Conservation (phyloP, 2,797 vertebrate species). For the Diglossa cyanea region DNA sequence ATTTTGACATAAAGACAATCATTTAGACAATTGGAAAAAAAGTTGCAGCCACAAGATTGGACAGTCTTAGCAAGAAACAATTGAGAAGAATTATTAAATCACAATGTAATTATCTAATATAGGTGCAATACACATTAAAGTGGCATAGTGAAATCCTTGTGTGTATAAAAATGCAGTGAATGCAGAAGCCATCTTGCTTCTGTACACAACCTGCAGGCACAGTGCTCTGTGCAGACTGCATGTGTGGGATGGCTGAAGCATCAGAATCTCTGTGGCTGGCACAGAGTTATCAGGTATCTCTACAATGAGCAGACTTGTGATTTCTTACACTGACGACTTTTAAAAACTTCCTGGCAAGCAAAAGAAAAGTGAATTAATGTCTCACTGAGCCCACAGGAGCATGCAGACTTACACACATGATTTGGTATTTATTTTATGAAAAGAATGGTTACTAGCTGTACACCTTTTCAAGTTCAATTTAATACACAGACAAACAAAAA, state of each 20-base stretch:
- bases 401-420: background rate
- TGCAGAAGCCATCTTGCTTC: slow-evolving; percentile 25
- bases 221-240: background rate
- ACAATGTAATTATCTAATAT: background rate
- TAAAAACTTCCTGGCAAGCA: background rate
- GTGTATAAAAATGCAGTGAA: background rate
- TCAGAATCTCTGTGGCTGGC: background rate
- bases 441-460: background rate
- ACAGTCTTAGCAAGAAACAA: background rate
- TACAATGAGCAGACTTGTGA: background rate
- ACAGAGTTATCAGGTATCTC: background rate
- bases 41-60: background rate
- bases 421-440: background rate
- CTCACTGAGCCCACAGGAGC: background rate
- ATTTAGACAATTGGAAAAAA: background rate
- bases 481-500: background rate
- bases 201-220: background rate
- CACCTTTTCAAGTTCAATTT: background rate
- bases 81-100: background rate
- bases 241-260: background rate
- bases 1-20: background rate
- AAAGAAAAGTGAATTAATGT: background rate
- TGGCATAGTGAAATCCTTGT: background rate
- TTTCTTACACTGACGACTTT: background rate
- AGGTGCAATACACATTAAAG: background rate